Conservation (phyloP, 2,113 vertebrate species). For the Phodopus roborovskii region DNA sequence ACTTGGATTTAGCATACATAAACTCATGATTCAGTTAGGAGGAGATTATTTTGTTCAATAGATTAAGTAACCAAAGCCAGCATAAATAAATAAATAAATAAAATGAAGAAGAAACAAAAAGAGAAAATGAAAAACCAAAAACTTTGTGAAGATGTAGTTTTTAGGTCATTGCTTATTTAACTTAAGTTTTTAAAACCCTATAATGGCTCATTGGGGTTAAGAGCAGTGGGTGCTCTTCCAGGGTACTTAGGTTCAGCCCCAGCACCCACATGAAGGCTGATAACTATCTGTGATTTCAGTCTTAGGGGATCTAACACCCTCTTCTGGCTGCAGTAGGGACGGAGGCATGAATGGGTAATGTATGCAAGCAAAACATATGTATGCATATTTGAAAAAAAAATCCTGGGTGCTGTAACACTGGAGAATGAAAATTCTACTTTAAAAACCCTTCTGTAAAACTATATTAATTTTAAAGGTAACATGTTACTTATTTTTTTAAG, state of each 20-base stretch:
- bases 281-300: neutral
- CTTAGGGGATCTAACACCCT: neutral
- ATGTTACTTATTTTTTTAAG: constrained; percentile 53
- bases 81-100: neutral
- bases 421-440: constrained; percentile 22
- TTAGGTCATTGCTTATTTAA: constrained; percentile 16
- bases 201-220: neutral
- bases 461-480: constrained; percentile 59
- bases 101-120: no score
- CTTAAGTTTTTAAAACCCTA: neutral
- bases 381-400: neutral
- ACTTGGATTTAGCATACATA: neutral
- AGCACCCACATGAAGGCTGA: neutral
- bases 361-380: neutral
- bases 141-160: constrained; percentile 7
- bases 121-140: neutral
- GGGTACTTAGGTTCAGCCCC: neutral
- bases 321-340: neutral
- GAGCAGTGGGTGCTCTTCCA: neutral
- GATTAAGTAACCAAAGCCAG: neutral
- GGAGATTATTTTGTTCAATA: neutral
- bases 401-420: neutral
- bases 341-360: neutral
- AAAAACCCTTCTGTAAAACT: constrained; percentile 39
- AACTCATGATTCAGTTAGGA: constrained; percentile 41